Conservation (phyloP, 2,113 vertebrate genomes). For the Paratilapia polleni region DNA sequence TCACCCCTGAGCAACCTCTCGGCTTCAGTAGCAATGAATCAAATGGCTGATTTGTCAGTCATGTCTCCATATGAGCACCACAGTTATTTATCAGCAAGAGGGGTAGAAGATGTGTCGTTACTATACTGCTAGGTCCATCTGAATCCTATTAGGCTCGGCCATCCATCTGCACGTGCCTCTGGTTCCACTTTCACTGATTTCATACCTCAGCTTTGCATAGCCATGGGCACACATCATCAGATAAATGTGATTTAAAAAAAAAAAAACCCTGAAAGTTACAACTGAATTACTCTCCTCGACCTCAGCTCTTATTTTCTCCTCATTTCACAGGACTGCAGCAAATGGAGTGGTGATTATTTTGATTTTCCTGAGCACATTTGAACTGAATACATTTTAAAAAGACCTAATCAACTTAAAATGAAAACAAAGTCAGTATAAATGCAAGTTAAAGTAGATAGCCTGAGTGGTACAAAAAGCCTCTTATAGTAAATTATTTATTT, state of each 20-base stretch:
- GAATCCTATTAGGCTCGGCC: slow-evolving; percentile 34
- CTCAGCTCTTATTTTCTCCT: not conserved
- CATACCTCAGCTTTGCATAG: not conserved
- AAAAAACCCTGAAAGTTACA: not conserved
- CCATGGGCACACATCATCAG: not conserved
- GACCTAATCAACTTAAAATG: not conserved
- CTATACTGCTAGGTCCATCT: slow-evolving; percentile 38
- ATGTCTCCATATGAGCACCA: not conserved
- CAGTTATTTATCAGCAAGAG: slow-evolving; percentile 2
- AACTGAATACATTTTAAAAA: not conserved
- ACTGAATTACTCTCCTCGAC: not conserved
- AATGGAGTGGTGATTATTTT: not conserved
- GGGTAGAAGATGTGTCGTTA: not conserved
- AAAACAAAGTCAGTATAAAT: not conserved
- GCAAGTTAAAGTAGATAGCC: not conserved
- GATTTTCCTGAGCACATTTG: not conserved
- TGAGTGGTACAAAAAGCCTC: not conserved
- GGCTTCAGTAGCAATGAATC: slow-evolving; percentile 45
- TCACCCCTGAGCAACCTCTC: slow-evolving; percentile 17
- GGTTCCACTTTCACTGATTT: slow-evolving; percentile 2
- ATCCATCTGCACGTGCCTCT: not conserved
- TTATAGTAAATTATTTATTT: not conserved
- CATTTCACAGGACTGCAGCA: not conserved
- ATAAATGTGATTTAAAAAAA: slow-evolving; percentile 4
- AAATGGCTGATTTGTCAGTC: slow-evolving; percentile 44